phyloP scores from a whole-genome alignment of 1,140 invertebrate species.

The Ostrea denselamellosa region DNA sequence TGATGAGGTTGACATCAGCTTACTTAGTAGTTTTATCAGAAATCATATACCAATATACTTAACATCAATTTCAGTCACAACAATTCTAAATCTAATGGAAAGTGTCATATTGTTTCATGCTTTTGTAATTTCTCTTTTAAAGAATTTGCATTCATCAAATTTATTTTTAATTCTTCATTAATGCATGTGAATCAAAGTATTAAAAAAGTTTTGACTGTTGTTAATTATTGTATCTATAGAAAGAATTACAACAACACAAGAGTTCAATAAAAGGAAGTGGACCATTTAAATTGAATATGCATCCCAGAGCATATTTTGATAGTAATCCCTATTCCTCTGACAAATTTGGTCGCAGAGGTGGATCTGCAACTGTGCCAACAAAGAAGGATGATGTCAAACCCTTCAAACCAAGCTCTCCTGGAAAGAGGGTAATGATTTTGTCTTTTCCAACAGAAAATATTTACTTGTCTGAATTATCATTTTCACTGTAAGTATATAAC shows the following conservation, averaged over 20 bases:
- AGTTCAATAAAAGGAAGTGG: constrained; percentile 71
- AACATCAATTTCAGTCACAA: no score
- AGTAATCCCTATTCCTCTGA: constrained; percentile 75
- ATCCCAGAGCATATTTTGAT: constrained; percentile 76
- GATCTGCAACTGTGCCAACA: constrained; percentile 55
- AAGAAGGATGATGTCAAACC: constrained; percentile 71
- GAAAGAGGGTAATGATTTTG: constrained; percentile 70
- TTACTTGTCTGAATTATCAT: no score
- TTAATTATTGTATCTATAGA: constrained; percentile 59
- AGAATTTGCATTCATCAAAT: background rate
- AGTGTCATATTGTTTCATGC: no score
- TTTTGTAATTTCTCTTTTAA: background rate
- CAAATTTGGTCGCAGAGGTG: constrained; percentile 67
- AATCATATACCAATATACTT: no score
- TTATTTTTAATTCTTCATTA: background rate
- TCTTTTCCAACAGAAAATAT: background rate
- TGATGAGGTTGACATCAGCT: no score
- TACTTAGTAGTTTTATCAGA: no score
- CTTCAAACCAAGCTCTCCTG: constrained; percentile 77
- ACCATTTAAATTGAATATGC: constrained; percentile 76
- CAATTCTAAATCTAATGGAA: no score
- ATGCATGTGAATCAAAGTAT: background rate
- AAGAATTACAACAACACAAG: constrained; percentile 74
- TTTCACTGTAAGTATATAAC: no score
- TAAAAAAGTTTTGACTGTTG: background rate